Evolutionary conservation across 2,797 vertebrate genomes (phyloP), one percentile per base, ranked within the genome.

Genomic region (Holocentrus rufus): DNA sequence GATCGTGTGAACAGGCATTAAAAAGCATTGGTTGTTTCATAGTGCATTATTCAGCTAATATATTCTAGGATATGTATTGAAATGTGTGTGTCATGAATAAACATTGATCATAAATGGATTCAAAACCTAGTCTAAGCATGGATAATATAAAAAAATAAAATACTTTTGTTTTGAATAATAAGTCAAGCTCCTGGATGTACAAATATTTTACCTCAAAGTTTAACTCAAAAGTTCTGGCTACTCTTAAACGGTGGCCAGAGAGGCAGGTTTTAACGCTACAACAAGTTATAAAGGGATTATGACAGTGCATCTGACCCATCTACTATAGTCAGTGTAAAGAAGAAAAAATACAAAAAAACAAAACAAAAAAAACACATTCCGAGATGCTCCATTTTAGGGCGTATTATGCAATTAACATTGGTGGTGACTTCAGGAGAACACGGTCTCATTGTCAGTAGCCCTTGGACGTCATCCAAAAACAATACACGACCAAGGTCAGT

Each of bases 401-500:
- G 3, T 23, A 61, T 55, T 22, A 27, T 39, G 22, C 13, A 59
- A 47, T 30, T 4, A 1, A 31, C 20, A 5, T 60, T 30, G n/a
- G 50, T 6, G 2, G 2, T 27, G 34, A 52, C 9, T 23, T 39
- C 49, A 11, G 20, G 31, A 23, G 22, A 57, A 42, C 18, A 18
- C 25, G 23, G 27, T 42, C 4, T 61, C 8, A 30, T 52, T 34
- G 10, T 34, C 74, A 55, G 25, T 4, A 50, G 69, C 58, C 63
- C 49, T 47, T 65, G 47, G 49, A 31, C 30, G 25, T 25, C 47
- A 22, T 76, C 72, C 49, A 70, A 73, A 73, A 56, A 42, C 42
- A 69, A 49, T 17, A 72, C 47, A 23, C 0, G 10, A 0, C 46
- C 3, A 62, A 72, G 76, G 63, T 72, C 80, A 80, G 17, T 62